Percentiles rank a stretch among this genome's conserved stretches.
These are phyloP conservation scores for Lepidocyrtoides sp. DNA, from an alignment of 2,888 invertebrate genomes.

Conservation along the genomic window DNA sequence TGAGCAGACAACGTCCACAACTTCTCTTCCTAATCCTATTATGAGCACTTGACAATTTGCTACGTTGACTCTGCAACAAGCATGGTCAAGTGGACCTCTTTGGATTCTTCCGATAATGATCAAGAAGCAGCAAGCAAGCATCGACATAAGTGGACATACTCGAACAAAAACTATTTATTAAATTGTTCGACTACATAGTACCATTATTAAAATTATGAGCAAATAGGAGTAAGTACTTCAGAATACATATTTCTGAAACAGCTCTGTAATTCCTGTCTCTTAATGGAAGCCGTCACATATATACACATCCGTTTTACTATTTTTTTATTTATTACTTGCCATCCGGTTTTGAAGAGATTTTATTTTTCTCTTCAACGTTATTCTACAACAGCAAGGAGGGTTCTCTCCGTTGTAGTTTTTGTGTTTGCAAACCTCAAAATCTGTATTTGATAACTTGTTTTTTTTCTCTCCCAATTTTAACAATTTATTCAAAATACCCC, in stretches of 20 bases:
- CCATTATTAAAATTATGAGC: neutral
- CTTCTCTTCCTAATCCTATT: neutral
- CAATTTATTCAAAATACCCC: constrained; percentile 36
- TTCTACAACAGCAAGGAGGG: too few relatives aligned
- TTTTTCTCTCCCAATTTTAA: constrained; percentile 30
- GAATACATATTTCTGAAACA: neutral
- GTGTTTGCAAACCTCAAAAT: constrained; percentile 18
- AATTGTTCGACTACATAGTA: neutral
- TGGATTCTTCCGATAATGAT: neutral
- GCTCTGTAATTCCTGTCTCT: constrained; percentile 15
- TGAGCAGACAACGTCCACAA: too few relatives aligned
- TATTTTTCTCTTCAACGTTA: too few relatives aligned
- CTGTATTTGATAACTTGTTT: constrained; percentile 52
- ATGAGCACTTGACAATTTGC: neutral
- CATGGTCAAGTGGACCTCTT: neutral
- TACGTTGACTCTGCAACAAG: neutral
- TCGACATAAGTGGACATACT: neutral
- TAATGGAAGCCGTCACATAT: constrained; percentile 25
- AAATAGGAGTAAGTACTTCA: too few relatives aligned
- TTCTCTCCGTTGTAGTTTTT: neutral
- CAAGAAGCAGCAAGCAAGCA: neutral
- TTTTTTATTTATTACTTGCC: constrained; percentile 65
- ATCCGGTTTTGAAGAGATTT: constrained; percentile 66
- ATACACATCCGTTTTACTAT: constrained; percentile 59
- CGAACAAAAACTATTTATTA: neutral